Conservation (phyloP, 2,888 invertebrate genomes). For the Nomada hirtipes region DNA sequence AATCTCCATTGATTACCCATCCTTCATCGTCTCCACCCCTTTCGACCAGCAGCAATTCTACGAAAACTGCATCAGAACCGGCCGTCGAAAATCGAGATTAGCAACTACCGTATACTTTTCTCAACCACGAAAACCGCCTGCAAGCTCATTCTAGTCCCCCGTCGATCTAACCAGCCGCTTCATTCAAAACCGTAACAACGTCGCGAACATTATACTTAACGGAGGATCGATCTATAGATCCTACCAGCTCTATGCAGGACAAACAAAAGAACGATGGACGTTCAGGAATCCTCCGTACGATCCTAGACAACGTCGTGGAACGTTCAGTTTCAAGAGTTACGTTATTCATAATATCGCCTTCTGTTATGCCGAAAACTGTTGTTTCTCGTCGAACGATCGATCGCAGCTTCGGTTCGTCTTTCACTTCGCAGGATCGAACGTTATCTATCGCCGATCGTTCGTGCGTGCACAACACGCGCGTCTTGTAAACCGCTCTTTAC, state of each 20-base stretch:
- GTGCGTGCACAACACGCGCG: constrained; percentile 68
- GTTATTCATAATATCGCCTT: neutral
- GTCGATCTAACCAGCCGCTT: constrained; percentile 2
- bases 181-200: constrained; percentile 15
- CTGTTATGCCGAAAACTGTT: neutral
- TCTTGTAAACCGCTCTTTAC: constrained; percentile 76
- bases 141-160: neutral
- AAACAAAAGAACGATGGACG: neutral
- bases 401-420: constrained; percentile 15
- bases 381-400: constrained; percentile 37
- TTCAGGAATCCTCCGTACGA: neutral
- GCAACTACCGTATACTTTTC: neutral
- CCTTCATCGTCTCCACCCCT: neutral
- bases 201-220: constrained; percentile 15
- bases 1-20: neutral
- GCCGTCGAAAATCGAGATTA: neutral
- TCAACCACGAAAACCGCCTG: neutral
- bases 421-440: constrained; percentile 34
- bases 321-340: neutral
- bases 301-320: neutral
- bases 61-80: neutral
- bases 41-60: neutral
- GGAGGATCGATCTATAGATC: constrained; percentile 11
- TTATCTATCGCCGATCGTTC: constrained; percentile 60
- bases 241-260: neutral